Evolutionary conservation across 2,113 vertebrate genomes (phyloP).

Genomic region (Puma concolor): DNA sequence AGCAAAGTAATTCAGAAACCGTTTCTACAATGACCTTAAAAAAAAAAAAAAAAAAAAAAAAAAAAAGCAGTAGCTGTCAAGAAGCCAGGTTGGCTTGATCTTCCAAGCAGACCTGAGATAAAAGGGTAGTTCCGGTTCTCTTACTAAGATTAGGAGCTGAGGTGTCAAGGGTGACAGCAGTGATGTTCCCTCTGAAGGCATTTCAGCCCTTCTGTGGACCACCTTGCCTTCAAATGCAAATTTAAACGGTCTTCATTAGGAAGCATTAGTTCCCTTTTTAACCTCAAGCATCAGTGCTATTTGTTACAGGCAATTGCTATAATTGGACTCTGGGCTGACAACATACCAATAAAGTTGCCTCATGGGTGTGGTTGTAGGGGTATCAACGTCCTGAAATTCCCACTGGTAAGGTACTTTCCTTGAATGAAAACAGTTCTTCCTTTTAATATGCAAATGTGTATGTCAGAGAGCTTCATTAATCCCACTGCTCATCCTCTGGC

Average conservation of each 20-base stretch:
- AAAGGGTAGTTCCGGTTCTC: constrained; percentile 67
- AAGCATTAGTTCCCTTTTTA: constrained; percentile 79
- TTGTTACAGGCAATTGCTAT: constrained; percentile 61
- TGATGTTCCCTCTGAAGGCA: constrained; percentile 5
- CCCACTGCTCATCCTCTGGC: neutral
- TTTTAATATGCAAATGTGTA: constrained; percentile 27
- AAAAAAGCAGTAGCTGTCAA: neutral
- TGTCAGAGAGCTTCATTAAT: neutral
- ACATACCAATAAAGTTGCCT: neutral
- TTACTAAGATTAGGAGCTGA: constrained; percentile 72
- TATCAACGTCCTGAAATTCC: constrained; percentile 68
- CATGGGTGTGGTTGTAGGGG: constrained; percentile 60
- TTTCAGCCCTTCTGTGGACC: neutral
- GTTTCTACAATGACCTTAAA: constrained; percentile 25
- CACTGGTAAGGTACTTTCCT: constrained; percentile 74
- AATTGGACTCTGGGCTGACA: constrained; percentile 46
- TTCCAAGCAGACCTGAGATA: constrained; percentile 54
- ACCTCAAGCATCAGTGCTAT: constrained; percentile 69
- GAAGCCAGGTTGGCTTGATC: constrained; percentile 23
- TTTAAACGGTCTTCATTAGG: constrained; percentile 62
- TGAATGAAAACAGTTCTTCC: constrained; percentile 51
- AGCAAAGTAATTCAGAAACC: constrained; percentile 21
- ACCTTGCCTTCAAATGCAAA: constrained; percentile 67
- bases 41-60: neutral
- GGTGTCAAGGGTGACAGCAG: neutral